phyloP scores from a whole-genome alignment of 2,797 vertebrate genomes.

The Poecile montanus region DNA sequence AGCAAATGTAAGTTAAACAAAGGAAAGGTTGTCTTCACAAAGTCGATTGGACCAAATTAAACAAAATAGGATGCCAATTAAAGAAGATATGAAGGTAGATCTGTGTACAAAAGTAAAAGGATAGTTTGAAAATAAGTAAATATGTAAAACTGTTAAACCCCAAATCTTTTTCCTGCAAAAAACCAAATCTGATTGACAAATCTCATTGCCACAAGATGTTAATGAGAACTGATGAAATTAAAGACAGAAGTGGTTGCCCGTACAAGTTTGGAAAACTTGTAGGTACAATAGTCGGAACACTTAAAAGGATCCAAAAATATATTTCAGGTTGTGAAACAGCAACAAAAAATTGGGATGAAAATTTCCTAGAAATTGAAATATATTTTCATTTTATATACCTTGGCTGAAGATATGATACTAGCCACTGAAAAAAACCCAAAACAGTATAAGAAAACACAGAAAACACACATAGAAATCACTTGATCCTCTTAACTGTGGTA shows the following conservation, averaged over 20 bases:
- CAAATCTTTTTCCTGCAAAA: not conserved
- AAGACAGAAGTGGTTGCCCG: not conserved
- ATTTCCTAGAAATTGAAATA: not conserved
- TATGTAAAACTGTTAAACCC: not conserved
- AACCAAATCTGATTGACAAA: not conserved
- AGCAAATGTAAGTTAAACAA: not conserved
- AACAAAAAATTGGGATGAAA: not conserved
- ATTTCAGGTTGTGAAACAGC: not conserved
- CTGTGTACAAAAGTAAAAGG: not conserved
- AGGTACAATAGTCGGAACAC: not conserved
- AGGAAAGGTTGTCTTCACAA: not conserved
- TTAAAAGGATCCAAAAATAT: not conserved
- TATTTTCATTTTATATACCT: not conserved
- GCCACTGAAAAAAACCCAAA: not conserved
- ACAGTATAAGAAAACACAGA: not conserved
- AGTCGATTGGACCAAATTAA: not conserved
- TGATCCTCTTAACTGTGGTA: not conserved
- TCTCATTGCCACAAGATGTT: not conserved
- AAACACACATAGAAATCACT: not conserved
- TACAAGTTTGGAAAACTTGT: not conserved
- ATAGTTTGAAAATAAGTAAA: slow-evolving; percentile 3
- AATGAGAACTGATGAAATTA: not conserved
- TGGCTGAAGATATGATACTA: not conserved
- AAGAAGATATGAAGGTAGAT: not conserved
- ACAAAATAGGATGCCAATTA: not conserved